phyloP scores from a whole-genome alignment of 2,113 vertebrate genomes.

The Sapajus apella region DNA sequence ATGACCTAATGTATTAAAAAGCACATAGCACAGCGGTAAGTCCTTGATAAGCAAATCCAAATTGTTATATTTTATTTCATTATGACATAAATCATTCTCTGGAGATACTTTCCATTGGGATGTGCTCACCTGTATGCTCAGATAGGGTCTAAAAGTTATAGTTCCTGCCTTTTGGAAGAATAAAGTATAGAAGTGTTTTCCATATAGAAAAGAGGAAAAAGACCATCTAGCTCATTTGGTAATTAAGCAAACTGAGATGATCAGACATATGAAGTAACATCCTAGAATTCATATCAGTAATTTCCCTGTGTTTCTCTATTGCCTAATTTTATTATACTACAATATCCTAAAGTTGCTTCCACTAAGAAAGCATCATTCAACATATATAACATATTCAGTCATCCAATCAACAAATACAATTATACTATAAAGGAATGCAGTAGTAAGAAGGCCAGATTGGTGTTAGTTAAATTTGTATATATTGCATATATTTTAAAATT shows the following conservation, averaged over 20 bases:
- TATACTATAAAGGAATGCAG: background rate
- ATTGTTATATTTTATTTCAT: background rate
- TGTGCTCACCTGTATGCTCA: background rate
- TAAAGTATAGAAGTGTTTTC: background rate
- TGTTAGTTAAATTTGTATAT: background rate
- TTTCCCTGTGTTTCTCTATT: background rate
- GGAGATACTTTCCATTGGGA: background rate
- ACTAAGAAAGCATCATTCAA: background rate
- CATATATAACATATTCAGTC: background rate
- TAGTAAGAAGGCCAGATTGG: background rate
- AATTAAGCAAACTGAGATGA: background rate
- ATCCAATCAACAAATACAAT: background rate
- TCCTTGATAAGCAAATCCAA: constrained; percentile 2
- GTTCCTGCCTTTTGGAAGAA: background rate
- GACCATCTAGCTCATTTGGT: background rate
- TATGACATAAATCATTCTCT: background rate
- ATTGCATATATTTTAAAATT: background rate
- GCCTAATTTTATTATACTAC: background rate
- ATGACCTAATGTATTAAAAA: background rate
- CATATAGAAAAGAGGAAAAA: background rate
- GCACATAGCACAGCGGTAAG: background rate
- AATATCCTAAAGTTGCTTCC: background rate
- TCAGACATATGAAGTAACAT: background rate
- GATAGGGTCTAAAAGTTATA: background rate
- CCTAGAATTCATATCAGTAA: background rate